These are phyloP conservation scores for Numida meleagris DNA, from an alignment of 2,113 vertebrate genomes.

Conservation along the genomic window DNA sequence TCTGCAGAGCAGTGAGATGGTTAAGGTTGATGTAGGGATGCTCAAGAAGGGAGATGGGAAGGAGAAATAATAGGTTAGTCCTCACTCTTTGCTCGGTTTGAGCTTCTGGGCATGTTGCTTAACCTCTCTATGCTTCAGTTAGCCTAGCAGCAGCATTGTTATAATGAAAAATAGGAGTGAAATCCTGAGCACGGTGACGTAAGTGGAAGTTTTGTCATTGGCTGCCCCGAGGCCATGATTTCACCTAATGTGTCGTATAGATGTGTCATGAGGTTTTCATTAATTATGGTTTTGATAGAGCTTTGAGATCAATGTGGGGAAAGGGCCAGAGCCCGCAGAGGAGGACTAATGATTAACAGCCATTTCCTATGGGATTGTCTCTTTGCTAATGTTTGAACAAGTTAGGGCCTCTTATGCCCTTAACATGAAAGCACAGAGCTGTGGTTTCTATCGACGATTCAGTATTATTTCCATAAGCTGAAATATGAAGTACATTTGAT, in stretches of 20 bases:
- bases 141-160: neutral
- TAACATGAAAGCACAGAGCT: neutral
- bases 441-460: neutral
- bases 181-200: neutral
- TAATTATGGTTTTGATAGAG: conserved; percentile 8
- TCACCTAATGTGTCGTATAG: neutral
- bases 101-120: neutral
- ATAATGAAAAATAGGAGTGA: neutral
- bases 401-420: neutral
- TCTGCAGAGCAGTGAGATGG: neutral
- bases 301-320: neutral
- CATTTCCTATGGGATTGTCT: neutral
- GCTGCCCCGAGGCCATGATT: neutral
- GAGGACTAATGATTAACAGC: conserved; percentile 16
- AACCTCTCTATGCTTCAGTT: neutral
- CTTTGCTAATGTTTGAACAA: conserved; percentile 43
- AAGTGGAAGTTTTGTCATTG: neutral
- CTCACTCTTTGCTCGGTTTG: neutral
- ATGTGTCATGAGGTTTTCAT: neutral
- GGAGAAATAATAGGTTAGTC: neutral
- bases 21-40: neutral
- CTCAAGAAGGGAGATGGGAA: neutral
- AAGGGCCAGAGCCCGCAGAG: neutral
- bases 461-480: neutral
- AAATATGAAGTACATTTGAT: neutral